phyloP scores from a whole-genome alignment of 2,888 invertebrate species.

The Pyrochroa serraticornis region DNA sequence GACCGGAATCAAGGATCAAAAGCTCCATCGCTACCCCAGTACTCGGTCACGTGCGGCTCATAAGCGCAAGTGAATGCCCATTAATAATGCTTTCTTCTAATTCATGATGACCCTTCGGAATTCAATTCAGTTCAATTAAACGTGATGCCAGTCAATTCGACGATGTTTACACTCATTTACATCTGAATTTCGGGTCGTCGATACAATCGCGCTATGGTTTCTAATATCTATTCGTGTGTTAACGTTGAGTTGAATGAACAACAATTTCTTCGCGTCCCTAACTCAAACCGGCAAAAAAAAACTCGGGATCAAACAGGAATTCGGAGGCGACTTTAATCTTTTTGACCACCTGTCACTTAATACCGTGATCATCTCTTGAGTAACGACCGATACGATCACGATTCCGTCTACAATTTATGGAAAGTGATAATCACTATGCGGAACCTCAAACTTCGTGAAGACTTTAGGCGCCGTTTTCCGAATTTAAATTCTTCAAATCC shows the following conservation, averaged over 20 bases:
- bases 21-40: background rate
- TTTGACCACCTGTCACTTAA: too few species aligned
- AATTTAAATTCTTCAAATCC: too few species aligned
- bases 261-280: constrained; percentile 7
- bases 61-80: constrained; percentile 10
- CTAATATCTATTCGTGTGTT: constrained; percentile 21
- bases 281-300: too few species aligned
- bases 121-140: constrained; percentile 21
- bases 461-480: too few species aligned
- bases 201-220: constrained; percentile 16
- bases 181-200: constrained; percentile 12
- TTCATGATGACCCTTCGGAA: constrained; percentile 16
- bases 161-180: constrained; percentile 15
- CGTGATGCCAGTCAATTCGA: constrained; percentile 10
- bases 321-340: too few species aligned
- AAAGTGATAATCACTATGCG: too few species aligned
- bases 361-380: too few species aligned
- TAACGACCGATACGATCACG: too few species aligned
- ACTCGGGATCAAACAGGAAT: too few species aligned
- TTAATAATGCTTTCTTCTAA: constrained; percentile 13
- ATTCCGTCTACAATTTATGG: too few species aligned
- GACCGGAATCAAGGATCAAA: constrained; percentile 6
- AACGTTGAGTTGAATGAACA: constrained; percentile 21
- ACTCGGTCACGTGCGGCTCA: background rate
- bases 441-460: too few species aligned